These are phyloP conservation scores for Trachymyrmex cornetzi DNA, from an alignment of 1,140 invertebrate species.

Conservation along the genomic window DNA sequence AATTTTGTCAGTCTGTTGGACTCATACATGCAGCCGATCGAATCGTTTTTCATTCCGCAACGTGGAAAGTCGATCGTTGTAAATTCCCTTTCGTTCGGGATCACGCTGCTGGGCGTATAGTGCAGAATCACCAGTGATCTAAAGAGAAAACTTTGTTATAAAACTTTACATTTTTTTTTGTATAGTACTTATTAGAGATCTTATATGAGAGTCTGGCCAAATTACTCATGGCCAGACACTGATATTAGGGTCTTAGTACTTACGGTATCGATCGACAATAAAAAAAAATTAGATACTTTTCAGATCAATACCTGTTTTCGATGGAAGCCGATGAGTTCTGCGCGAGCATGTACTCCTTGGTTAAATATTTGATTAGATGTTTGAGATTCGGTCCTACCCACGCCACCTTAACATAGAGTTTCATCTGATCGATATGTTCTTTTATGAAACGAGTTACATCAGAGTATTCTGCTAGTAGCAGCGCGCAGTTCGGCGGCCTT, in stretches of 20 bases:
- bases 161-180: neutral
- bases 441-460: slow-evolving; percentile 86
- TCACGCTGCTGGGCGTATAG: slow-evolving; percentile 90
- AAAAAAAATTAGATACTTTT: neutral
- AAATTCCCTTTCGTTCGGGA: slow-evolving; percentile 87
- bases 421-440: slow-evolving; percentile 87
- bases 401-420: slow-evolving; percentile 88
- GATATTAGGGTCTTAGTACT: no score
- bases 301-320: slow-evolving; percentile 41
- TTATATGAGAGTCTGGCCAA: no score
- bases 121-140: slow-evolving; percentile 89
- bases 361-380: slow-evolving; percentile 85
- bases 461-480: slow-evolving; percentile 88
- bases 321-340: slow-evolving; percentile 50
- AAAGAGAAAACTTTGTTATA: neutral
- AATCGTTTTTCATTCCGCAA: slow-evolving; percentile 84
- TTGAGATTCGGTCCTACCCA: slow-evolving; percentile 89
- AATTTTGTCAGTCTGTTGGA: slow-evolving; percentile 90
- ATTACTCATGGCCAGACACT: no score
- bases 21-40: slow-evolving; percentile 88
- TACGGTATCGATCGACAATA: neutral
- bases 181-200: no score
- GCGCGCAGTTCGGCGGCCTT: slow-evolving; percentile 85
- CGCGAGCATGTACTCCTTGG: slow-evolving; percentile 75
- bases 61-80: slow-evolving; percentile 87